Percentiles rank a stretch among this genome's conserved stretches.
Conservation (phyloP, 2,113 vertebrate genomes). For the Ceratotherium simum region DNA sequence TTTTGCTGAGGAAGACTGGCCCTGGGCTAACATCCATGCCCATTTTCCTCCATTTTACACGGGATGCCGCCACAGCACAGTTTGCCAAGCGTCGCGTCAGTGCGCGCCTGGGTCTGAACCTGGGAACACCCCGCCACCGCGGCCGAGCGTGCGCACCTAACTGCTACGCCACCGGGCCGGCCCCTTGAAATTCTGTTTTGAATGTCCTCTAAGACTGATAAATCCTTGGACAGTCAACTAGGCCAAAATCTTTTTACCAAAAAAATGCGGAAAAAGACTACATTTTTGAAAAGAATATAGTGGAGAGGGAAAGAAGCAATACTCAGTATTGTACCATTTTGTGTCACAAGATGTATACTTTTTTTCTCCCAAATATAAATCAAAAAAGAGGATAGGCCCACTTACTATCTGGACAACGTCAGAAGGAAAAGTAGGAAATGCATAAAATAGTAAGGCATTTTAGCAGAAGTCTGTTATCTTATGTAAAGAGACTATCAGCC, state of each 20-base stretch:
- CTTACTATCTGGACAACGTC: background rate
- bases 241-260: background rate
- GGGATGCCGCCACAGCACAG: too few relatives aligned
- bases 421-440: slow-evolving; percentile 51
- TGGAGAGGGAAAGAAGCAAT: background rate
- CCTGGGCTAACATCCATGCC: too few relatives aligned
- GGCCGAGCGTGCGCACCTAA: too few relatives aligned
- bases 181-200: background rate
- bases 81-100: too few relatives aligned
- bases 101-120: too few relatives aligned
- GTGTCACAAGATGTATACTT: background rate
- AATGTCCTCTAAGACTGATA: background rate
- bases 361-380: slow-evolving; percentile 33
- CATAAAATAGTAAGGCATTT: background rate
- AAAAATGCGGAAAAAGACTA: background rate
- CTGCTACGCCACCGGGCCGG: too few relatives aligned
- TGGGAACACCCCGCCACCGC: too few relatives aligned
- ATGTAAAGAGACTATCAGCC: background rate
- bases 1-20: too few relatives aligned
- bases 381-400: background rate
- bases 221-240: background rate
- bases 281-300: slow-evolving; percentile 39
- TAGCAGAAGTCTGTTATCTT: background rate
- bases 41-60: too few relatives aligned
- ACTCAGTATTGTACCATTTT: background rate